These are phyloP conservation scores for Myotis myotis DNA, from an alignment of 2,797 vertebrate species.

Conservation along the genomic window DNA sequence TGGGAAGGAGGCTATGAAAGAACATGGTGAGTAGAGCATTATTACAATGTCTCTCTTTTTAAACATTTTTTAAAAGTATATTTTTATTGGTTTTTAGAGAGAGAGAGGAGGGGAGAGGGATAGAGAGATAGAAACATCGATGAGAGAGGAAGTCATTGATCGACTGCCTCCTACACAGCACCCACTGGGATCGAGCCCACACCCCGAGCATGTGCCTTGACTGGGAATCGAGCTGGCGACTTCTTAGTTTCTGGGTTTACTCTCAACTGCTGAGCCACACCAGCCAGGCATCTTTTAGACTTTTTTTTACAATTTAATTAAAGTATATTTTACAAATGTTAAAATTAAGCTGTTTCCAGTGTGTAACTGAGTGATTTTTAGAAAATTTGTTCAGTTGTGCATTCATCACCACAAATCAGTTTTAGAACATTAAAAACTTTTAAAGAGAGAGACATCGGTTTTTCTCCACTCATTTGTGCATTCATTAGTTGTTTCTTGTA, in stretches of 20 bases:
- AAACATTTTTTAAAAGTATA: background rate
- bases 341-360: background rate
- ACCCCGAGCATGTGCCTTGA: background rate
- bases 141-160: background rate
- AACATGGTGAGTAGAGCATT: conserved; percentile 89
- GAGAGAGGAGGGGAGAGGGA: background rate
- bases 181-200: background rate
- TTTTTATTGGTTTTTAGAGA: background rate
- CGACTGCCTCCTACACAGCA: background rate
- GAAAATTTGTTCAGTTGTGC: background rate
- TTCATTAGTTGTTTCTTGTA: background rate
- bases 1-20: conserved; percentile 99
- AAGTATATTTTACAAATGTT: conserved; percentile 31
- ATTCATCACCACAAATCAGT: background rate
- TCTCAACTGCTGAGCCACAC: background rate
- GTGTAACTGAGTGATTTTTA: background rate
- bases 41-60: background rate
- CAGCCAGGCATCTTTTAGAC: background rate
- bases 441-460: background rate
- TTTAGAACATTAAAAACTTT: background rate
- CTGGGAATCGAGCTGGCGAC: background rate
- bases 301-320: background rate
- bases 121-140: background rate
- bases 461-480: background rate
- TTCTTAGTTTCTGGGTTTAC: background rate